phyloP scores from a whole-genome alignment of 2,113 vertebrate genomes.

The Heterotilapia buettikoferi region DNA sequence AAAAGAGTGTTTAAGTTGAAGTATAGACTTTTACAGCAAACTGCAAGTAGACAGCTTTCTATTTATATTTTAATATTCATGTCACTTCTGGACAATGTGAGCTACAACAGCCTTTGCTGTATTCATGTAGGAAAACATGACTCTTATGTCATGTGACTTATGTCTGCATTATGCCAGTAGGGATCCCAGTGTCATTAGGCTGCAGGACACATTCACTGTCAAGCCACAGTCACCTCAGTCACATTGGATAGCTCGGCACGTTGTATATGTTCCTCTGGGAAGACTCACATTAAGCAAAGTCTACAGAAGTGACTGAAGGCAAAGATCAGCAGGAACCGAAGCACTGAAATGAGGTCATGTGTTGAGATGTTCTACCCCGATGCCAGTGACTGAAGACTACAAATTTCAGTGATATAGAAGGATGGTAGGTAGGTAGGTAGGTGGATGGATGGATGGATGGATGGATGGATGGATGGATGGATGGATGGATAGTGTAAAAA shows the following conservation, averaged over 20 bases:
- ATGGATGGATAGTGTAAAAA: neutral
- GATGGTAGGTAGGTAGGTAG: neutral
- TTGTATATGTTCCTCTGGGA: neutral
- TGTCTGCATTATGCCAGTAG: neutral
- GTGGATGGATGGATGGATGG: neutral
- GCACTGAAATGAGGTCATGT: slow-evolving; percentile 1
- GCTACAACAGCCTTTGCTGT: neutral
- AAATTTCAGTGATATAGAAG: neutral
- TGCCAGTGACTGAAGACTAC: slow-evolving; percentile 15
- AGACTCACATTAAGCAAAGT: neutral
- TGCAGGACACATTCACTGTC: neutral
- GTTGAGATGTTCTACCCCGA: neutral
- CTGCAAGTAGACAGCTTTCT: neutral
- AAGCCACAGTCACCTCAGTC: neutral
- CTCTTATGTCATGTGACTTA: neutral
- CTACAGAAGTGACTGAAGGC: slow-evolving; percentile 2
- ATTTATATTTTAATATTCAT: neutral
- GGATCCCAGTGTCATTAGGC: neutral
- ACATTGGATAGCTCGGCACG: neutral
- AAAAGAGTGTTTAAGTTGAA: neutral
- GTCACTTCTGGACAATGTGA: neutral
- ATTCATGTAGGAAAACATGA: neutral
- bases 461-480: too few species aligned
- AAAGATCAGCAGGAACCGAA: neutral
- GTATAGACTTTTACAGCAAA: neutral